phyloP scores from a whole-genome alignment of 1,140 invertebrate genomes.

The Drosophila dunni region DNA sequence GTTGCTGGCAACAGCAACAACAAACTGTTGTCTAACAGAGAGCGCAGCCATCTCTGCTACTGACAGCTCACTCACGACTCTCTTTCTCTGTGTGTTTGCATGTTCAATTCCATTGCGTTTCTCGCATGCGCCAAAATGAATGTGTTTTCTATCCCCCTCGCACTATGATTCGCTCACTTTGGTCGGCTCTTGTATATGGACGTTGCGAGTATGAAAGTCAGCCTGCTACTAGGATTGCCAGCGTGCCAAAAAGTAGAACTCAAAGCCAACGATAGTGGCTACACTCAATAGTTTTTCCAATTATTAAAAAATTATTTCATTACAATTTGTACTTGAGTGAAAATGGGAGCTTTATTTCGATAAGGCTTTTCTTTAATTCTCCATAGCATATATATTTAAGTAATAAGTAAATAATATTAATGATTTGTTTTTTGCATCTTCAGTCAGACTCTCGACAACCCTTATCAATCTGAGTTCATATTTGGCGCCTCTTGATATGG shows the following conservation, averaged over 20 bases:
- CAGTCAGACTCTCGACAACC: constrained; percentile 8
- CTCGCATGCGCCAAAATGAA: constrained; percentile 26
- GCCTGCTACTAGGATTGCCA: constrained; percentile 21
- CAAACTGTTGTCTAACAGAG: constrained; percentile 70
- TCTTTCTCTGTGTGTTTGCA: constrained; percentile 37
- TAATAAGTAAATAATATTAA: neutral
- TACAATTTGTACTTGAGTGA: no score
- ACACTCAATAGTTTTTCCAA: no score
- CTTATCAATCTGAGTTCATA: constrained; percentile 48
- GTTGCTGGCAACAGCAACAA: constrained; percentile 60
- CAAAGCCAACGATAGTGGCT: no score
- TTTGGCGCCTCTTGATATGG: constrained; percentile 65
- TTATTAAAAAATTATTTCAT: no score
- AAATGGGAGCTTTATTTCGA: no score
- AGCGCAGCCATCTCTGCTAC: constrained; percentile 11
- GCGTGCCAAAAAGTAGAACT: no score
- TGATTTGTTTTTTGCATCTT: neutral
- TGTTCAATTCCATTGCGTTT: constrained; percentile 31
- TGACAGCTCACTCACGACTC: constrained; percentile 18
- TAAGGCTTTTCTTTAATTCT: no score
- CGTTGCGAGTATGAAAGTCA: neutral
- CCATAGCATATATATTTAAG: no score
- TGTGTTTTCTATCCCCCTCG: neutral
- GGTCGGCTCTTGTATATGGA: neutral
- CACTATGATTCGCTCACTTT: neutral